Percentiles rank a stretch among this genome's conserved stretches.
These are phyloP conservation scores for Apamea anceps DNA, from an alignment of 2,888 invertebrate species.

Conservation along the genomic window DNA sequence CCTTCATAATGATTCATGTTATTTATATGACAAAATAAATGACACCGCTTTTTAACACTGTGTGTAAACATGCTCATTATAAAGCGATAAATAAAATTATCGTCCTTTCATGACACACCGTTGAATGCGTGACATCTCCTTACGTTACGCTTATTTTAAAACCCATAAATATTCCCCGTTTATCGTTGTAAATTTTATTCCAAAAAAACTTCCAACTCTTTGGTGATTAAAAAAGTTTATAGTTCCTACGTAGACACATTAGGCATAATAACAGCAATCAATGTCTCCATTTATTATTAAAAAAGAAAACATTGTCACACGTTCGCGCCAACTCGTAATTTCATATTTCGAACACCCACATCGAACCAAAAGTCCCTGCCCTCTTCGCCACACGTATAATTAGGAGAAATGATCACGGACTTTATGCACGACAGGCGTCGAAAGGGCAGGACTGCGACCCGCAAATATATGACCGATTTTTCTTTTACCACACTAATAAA, in stretches of 20 bases:
- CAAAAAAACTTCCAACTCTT: constrained; percentile 52
- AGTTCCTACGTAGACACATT: constrained; percentile 70
- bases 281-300: constrained; percentile 77
- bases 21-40: constrained; percentile 62
- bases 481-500: constrained; percentile 84
- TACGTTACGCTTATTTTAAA: constrained; percentile 80
- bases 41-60: constrained; percentile 66
- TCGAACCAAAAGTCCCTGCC: constrained; percentile 81
- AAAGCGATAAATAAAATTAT: constrained; percentile 89
- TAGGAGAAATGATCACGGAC: constrained; percentile 87
- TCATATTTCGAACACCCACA: constrained; percentile 89
- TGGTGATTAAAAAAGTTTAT: constrained; percentile 66
- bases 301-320: constrained; percentile 83
- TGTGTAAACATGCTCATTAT: constrained; percentile 87
- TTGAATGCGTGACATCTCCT: constrained; percentile 81
- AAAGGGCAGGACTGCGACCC: constrained; percentile 84
- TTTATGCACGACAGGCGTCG: constrained; percentile 89
- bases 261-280: constrained; percentile 78
- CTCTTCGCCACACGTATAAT: constrained; percentile 85
- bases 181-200: constrained; percentile 70
- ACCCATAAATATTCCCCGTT: constrained; percentile 83
- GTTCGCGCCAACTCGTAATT: constrained; percentile 87
- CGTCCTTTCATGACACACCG: constrained; percentile 82
- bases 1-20: constrained; percentile 47
- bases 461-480: constrained; percentile 87